phyloP scores from a whole-genome alignment of 64 coral and sea anemone genomes.

The Catalaphyllia jardinei region DNA sequence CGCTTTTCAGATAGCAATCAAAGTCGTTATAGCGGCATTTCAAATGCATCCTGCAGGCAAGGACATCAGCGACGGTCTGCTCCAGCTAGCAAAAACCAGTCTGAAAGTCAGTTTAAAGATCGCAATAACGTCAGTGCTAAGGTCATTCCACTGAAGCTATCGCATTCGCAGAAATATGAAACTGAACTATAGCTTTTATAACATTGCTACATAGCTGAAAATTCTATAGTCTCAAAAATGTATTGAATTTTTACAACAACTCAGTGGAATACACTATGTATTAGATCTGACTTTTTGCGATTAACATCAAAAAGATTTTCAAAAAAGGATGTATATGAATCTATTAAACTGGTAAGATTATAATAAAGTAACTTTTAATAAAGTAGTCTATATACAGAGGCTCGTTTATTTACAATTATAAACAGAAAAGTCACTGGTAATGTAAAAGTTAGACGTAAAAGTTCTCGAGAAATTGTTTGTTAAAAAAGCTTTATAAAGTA shows the following conservation, averaged over 20 bases:
- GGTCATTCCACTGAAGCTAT: background rate
- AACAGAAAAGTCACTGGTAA: background rate
- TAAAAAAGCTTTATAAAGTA: slow-evolving; percentile 21
- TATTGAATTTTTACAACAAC: slow-evolving; percentile 18
- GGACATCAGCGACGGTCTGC: background rate
- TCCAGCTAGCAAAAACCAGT: background rate
- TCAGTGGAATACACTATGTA: background rate
- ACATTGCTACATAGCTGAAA: slow-evolving; percentile 16
- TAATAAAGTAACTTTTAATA: slow-evolving; percentile 44
- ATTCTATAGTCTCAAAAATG: background rate
- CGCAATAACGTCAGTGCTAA: no score
- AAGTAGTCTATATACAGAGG: background rate
- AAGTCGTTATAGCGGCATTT: slow-evolving; percentile 6
- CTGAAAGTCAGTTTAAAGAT: background rate
- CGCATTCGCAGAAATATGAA: slow-evolving; percentile 34
- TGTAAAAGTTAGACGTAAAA: background rate
- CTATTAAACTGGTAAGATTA: slow-evolving; percentile 14
- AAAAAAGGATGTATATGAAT: slow-evolving; percentile 18
- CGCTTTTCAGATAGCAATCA: background rate
- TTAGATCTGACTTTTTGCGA: slow-evolving; percentile 14
- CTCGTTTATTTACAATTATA: background rate
- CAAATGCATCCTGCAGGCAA: background rate
- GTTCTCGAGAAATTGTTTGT: slow-evolving; percentile 9
- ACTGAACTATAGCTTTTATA: slow-evolving; percentile 58
- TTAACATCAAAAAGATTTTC: background rate